Evolutionary conservation across 2,888 invertebrate species (phyloP), one percentile per base, ranked within the genome.

Genomic region (Trissoscelio sp.): DNA sequence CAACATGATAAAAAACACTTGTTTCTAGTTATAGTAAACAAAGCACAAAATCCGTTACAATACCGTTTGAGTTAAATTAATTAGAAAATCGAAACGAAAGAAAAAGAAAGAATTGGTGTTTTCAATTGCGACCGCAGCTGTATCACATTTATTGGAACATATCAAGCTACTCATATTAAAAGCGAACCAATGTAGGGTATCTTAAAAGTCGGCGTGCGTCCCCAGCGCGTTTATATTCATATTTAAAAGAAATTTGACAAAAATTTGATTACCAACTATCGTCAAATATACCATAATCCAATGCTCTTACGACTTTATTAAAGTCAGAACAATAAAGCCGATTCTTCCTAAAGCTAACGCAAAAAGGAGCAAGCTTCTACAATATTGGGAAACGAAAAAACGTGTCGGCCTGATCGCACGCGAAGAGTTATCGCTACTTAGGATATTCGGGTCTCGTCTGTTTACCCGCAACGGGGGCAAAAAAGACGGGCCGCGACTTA

Each of bases 131-230:
- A 34, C 60, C 60, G 31, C 58, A 58, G 51, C 53, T 42, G 62
- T 62, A 55, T 55, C 64, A 34, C 44, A 55, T 66, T 74, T 64
- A 74, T 37, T 66, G 46, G 51, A 39, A 39, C 37, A 48, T 51
- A 58, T 58, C 58, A 51, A 24, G 24, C 28, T 67, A 51, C 39
- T 74, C 48, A 46, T 66, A 64, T 64, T 51, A 74, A 74, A 66
- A 74, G 46, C 20, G n/a, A 62, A 37, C 42, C 75, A 55, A 46
- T 51, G 42, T 58, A 42, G 28, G 57, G 48, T 51, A 77, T 69
- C 60, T 77, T 53, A 51, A 51, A 51, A 51, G 51, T 51, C n/a
- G n/a, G n/a, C n/a, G n/a, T n/a, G n/a, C n/a, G n/a, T n/a, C n/a
- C n/a, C n/a, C n/a, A n/a, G n/a, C n/a, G n/a, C n/a, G n/a, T n/a